A percentile compares a stretch with the other conserved stretches of the same genome.
Evolutionary conservation across 2,113 vertebrate genomes (phyloP).

Genomic region (Cyanistes caeruleus): DNA sequence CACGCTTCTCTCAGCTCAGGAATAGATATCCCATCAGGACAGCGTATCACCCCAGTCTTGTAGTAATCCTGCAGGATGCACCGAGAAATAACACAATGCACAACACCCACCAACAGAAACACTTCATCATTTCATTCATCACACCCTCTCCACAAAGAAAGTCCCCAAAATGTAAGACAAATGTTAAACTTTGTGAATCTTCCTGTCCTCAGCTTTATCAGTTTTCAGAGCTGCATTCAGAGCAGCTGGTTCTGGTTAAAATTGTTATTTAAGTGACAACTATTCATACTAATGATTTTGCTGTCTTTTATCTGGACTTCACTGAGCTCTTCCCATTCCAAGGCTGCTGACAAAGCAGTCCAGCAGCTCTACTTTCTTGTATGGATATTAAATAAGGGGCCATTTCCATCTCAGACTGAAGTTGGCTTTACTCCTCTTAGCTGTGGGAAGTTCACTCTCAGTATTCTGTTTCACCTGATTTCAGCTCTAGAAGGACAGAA

Average conservation of each 20-base stretch:
- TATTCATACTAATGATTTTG: neutral
- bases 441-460: neutral
- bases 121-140: neutral
- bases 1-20: conserved; percentile 97
- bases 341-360: neutral
- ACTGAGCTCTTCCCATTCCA: neutral
- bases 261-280: neutral
- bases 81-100: neutral
- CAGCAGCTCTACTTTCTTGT: neutral
- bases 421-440: neutral
- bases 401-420: neutral
- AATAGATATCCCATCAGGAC: conserved; percentile 98
- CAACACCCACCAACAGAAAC: neutral
- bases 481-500: neutral
- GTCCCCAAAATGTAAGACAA: neutral
- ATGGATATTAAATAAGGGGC: neutral
- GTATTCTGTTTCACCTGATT: neutral
- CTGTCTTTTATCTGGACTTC: neutral
- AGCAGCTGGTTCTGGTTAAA: neutral
- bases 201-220: neutral
- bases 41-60: conserved; percentile 97
- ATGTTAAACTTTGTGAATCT: neutral
- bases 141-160: neutral
- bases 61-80: conserved; percentile 89
- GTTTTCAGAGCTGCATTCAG: neutral